Evolutionary conservation across 2,797 vertebrate species (phyloP).

Genomic region (Champsocephalus esox): DNA sequence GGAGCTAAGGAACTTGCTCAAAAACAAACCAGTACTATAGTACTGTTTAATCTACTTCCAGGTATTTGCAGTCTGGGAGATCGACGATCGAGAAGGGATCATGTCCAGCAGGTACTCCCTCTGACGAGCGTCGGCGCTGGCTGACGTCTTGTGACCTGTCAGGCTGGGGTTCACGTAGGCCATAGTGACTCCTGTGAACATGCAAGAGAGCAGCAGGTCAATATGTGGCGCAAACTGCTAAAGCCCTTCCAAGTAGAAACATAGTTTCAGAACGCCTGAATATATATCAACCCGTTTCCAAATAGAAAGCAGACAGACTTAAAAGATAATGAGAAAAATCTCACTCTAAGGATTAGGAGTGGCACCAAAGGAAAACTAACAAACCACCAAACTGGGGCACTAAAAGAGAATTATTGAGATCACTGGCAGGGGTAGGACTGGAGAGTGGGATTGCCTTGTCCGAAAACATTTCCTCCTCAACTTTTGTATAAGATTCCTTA

Average conservation of each 20-base stretch:
- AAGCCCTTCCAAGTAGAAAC: conserved; percentile 1
- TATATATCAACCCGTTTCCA: conserved; percentile 32
- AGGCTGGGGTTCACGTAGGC: conserved; percentile 93
- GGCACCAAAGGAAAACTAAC: conserved; percentile 47
- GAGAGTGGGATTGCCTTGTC: conserved; percentile 63
- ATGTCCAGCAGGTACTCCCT: conserved; percentile 98
- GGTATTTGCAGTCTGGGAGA: conserved; percentile 93
- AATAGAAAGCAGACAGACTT: conserved; percentile 46
- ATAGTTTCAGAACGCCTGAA: conserved; percentile 14
- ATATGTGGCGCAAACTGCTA: not conserved
- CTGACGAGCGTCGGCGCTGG: conserved; percentile 92
- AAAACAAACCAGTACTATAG: conserved; percentile 41
- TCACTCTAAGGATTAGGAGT: conserved; percentile 39
- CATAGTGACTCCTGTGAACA: conserved; percentile 91
- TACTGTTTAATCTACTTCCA: conserved; percentile 90
- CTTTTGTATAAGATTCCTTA: conserved; percentile 15
- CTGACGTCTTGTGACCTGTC: conserved; percentile 91
- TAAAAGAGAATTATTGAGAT: conserved; percentile 60
- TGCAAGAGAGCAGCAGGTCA: conserved; percentile 49
- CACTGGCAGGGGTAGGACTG: conserved; percentile 31
- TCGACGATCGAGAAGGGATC: conserved; percentile 96
- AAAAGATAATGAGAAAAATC: conserved; percentile 32
- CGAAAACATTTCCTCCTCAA: conserved; percentile 71
- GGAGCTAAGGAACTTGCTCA: conserved; percentile 53
- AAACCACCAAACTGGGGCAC: conserved; percentile 56